phyloP scores from a whole-genome alignment of 2,797 vertebrate species.

The Pantherophis vulpinus region DNA sequence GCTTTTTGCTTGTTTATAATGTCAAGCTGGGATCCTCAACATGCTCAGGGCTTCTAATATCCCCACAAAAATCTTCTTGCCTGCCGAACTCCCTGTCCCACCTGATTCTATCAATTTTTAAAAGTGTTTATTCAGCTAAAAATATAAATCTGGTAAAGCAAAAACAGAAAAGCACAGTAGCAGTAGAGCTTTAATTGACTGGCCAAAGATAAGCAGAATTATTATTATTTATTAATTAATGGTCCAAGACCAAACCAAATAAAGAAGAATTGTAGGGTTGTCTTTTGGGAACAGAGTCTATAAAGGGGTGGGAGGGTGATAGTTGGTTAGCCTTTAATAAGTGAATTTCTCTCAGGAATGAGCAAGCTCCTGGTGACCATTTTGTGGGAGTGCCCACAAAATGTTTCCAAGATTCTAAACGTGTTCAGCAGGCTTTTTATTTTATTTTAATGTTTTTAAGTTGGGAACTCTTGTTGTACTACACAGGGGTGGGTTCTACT shows the following conservation, averaged over 20 bases:
- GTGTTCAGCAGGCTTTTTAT: neutral
- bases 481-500: too few relatives aligned
- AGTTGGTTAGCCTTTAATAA: neutral
- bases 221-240: neutral
- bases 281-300: neutral
- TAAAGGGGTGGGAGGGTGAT: neutral
- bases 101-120: neutral
- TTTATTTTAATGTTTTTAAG: neutral
- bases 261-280: neutral
- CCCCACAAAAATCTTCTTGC: neutral
- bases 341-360: neutral
- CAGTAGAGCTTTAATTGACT: neutral
- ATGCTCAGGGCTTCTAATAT: neutral
- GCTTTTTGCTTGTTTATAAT: neutral
- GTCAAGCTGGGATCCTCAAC: neutral
- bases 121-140: neutral
- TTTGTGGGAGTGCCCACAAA: neutral
- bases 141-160: neutral
- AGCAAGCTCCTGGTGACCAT: neutral
- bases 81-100: neutral
- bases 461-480: neutral
- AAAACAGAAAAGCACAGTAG: neutral
- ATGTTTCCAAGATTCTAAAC: neutral
- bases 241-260: neutral
- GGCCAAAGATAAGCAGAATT: neutral